Percentiles rank a stretch among this genome's conserved stretches.
Conservation (phyloP, 2,113 vertebrate genomes). For the Poeciliopsis retropinna region DNA sequence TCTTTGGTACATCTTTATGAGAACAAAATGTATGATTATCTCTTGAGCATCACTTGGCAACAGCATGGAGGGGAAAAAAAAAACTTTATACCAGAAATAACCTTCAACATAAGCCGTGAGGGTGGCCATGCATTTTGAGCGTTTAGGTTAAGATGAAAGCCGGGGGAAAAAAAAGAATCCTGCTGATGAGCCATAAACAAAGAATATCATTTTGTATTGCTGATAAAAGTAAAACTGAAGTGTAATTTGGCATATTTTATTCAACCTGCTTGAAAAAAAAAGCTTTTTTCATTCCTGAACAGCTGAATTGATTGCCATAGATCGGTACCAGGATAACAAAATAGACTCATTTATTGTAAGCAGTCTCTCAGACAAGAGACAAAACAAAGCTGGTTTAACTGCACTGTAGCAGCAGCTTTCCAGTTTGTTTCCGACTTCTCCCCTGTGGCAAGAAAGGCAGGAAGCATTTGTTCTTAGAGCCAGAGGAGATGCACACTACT, state of each 20-base stretch:
- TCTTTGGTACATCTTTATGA: background rate
- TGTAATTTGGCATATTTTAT: conserved; percentile 30
- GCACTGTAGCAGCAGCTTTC: background rate
- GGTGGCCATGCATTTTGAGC: background rate
- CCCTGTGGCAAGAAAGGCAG: background rate
- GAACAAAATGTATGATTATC: background rate
- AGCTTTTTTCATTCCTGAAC: background rate
- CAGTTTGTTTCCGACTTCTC: conserved; percentile 15
- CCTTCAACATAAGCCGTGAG: background rate
- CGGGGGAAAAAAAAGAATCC: background rate
- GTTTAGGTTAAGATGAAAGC: background rate
- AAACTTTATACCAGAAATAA: background rate
- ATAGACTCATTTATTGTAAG: conserved; percentile 17
- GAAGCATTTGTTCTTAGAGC: background rate
- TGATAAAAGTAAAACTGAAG: conserved; percentile 7
- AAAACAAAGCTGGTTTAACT: conserved; percentile 10
- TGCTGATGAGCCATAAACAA: conserved; percentile 9
- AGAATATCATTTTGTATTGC: background rate
- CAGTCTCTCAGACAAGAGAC: background rate
- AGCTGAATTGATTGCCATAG: conserved; percentile 7
- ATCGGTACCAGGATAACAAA: conserved; percentile 36
- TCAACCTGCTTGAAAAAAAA: background rate
- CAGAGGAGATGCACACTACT: conserved; percentile 1
- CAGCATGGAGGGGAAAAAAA: background rate
- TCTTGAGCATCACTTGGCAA: background rate